Percentiles rank a stretch among this genome's conserved stretches.
Evolutionary conservation across 2,113 vertebrate genomes (phyloP).

Genomic region (Trogon melanurus): DNA sequence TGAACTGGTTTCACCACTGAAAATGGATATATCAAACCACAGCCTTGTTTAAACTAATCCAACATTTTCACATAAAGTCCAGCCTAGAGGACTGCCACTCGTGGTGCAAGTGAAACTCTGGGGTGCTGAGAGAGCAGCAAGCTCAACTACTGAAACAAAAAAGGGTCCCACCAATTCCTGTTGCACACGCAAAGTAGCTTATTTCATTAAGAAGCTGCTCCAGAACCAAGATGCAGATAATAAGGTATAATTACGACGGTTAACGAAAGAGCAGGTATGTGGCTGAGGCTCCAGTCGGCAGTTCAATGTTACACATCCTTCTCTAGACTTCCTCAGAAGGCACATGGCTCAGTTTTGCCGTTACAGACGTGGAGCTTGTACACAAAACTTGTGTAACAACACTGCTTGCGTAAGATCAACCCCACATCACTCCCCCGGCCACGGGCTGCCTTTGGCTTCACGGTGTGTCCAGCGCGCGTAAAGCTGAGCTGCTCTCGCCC

Average conservation of each 20-base stretch:
- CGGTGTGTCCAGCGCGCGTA: fast-evolving
- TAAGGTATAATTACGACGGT: not conserved
- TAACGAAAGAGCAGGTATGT: not conserved
- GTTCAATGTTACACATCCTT: not conserved
- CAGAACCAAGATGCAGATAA: not conserved
- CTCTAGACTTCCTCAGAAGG: not conserved
- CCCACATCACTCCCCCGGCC: not conserved
- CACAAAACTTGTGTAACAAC: not conserved
- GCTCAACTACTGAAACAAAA: not conserved
- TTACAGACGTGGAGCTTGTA: fast-evolving
- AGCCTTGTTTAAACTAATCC: not conserved
- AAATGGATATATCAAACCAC: not conserved
- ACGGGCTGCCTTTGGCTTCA: not conserved
- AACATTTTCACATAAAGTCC: not conserved
- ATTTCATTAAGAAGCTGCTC: not conserved
- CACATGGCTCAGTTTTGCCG: not conserved
- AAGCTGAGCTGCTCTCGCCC: not conserved
- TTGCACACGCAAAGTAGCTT: not conserved
- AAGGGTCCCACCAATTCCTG: not conserved
- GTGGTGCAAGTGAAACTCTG: not conserved
- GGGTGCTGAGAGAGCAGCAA: not conserved
- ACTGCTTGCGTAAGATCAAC: fast-evolving
- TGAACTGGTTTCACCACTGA: not conserved
- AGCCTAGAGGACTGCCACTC: not conserved
- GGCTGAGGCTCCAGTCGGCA: not conserved